A percentile compares a stretch with the other conserved stretches of the same genome.
These are phyloP conservation scores for Kryptolebias marmoratus DNA, from an alignment of 2,113 vertebrate genomes.

Conservation along the genomic window DNA sequence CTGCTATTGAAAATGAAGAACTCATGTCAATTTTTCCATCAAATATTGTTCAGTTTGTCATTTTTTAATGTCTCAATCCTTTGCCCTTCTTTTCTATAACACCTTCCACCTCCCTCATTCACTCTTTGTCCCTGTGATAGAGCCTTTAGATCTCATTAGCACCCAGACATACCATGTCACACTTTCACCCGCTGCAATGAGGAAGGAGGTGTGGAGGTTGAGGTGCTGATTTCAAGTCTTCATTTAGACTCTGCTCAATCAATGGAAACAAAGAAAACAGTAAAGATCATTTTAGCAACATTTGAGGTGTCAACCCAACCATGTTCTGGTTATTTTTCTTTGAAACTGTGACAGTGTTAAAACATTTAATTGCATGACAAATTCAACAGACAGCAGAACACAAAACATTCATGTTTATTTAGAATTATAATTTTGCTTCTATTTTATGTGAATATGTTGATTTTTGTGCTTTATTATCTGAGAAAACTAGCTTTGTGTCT, in stretches of 20 bases:
- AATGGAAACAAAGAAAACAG: background rate
- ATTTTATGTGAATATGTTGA: background rate
- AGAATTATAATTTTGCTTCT: background rate
- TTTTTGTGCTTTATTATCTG: background rate
- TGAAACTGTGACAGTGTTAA: background rate
- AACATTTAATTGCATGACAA: background rate
- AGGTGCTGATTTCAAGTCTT: background rate
- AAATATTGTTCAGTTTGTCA: slow-evolving; percentile 16
- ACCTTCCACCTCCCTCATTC: background rate
- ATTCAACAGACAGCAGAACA: background rate
- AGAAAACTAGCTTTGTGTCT: slow-evolving; percentile 14
- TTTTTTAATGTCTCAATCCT: background rate
- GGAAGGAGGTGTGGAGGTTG: slow-evolving; percentile 23
- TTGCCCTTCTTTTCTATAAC: slow-evolving; percentile 10
- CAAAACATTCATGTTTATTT: background rate
- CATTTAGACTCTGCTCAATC: background rate
- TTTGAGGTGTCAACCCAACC: background rate
- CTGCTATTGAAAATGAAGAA: too few species aligned
- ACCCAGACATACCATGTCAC: slow-evolving; percentile 36
- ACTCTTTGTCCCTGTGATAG: slow-evolving; percentile 3
- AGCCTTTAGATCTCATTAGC: slow-evolving; percentile 60
- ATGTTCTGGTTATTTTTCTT: background rate
- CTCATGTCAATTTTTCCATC: background rate
- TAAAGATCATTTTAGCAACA: background rate
- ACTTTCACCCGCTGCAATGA: slow-evolving; percentile 18